Base-by-base conservation (phyloP, 2,888 invertebrate species). In the Eupithecia abbreviata region DNA sequence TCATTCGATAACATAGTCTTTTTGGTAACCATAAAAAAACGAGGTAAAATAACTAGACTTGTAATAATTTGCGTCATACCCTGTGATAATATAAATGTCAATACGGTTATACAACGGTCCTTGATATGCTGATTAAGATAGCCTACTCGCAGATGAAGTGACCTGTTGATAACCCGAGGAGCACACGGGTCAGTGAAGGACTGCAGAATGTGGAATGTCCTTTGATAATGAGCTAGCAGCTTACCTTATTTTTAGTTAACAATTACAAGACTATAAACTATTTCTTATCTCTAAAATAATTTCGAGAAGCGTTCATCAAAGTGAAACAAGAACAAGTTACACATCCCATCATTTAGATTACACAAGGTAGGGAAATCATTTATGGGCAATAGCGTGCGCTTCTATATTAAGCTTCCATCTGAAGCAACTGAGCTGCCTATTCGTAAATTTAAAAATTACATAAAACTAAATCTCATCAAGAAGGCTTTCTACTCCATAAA, bases 161-260 rank as follows among this genome's bases (percentile, higher is more conserved):
- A 92, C 91, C 92, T 88, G 75, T 73, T 82, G 92, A 92, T 92
- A 92, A 88, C 89, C 85, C 77, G 83, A 79, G 87, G 86, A 70
- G 58, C 87, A 89, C 84, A 79, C 82, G 85, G 84, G 83, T 81
- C 82, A 79, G 72, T 81, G 82, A 76, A 84, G 82, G 62, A 79
- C 82, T 80, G 77, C 82, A 82, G 77, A 86, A 78, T 74, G 49
- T 51, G 55, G 76, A 74, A 75, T 75, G 68, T 77, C 78, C 76
- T 78, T 80, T 79, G 78, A 80, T 81, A 79, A 55, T 12, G n/a
- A 62, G 30, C 30, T 62, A 62, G 62, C 62, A 30, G 30, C 10
- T 0, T 4, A 10, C 30, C 62, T 30, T 62, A 62, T 30, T 30
- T 62, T 58, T 58, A 2, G 55, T 18, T 58, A 18, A 9, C n/a